Evolutionary conservation across 2,888 invertebrate genomes (phyloP), one percentile per base, ranked within the genome.

Genomic region (Aporophyla lueneburgensis): DNA sequence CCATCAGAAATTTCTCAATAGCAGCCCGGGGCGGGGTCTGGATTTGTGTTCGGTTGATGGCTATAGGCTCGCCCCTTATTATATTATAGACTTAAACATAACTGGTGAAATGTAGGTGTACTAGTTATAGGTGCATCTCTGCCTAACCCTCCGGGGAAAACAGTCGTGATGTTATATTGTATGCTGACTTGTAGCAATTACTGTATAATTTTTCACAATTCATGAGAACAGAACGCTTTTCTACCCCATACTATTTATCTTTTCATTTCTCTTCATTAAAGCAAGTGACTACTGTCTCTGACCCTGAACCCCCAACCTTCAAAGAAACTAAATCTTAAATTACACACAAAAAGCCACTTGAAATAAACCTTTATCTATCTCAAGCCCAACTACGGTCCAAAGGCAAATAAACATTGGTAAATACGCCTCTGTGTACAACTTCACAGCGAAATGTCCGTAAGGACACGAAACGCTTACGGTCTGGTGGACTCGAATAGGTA

Each of bases 361-460:
- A 76, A 27, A 40, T 56, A 56, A 56, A 62, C 63, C 54, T 27
- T 40, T 56, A 53, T 40, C 16, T 33, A 40, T 49, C 46, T 63
- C 24, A 51, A 43, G 49, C 40, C 19, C 49, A 56, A 58, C 40
- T 19, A 66, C 7, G 33, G 16, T 16, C 33, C 53, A 59, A 54
- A 43, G 9, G 53, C 49, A 78, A 81, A 78, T 70, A 83, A 61
- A 70, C 49, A 70, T 74, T 9, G 24, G 83, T 69, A 71, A 77
- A 82, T 77, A 76, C 63, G 43, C 54, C 33, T n/a, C 12, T 46
- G 54, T 63, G 65, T 40, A 66, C 51, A 62, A 58, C 46, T 24
- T 19, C 53, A 61, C 40, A n/a, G 27, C 56, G 69, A 66, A 78
- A 73, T 40, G 66, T 78, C 69, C 68, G 40, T 58, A 66, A 53